Evolutionary conservation across 2,797 vertebrate genomes (phyloP).

Genomic region (Merluccius polli): DNA sequence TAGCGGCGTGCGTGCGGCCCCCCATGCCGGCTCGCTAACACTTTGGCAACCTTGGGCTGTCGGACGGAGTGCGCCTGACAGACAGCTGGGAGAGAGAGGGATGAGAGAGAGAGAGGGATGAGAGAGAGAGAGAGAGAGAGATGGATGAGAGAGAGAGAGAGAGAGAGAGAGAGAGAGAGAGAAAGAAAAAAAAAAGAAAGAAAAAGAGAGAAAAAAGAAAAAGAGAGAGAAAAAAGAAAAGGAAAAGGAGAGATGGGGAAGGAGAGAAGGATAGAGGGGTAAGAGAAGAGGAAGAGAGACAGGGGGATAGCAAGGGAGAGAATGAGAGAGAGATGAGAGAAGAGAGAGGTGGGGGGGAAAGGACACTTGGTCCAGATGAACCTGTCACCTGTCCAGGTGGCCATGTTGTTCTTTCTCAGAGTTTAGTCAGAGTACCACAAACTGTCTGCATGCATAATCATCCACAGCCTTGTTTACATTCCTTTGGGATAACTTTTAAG

Average conservation of each 20-base stretch:
- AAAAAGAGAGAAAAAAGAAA: not conserved
- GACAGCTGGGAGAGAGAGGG: constrained; percentile 42
- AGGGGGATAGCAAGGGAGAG: not conserved
- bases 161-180: no score
- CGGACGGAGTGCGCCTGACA: constrained; percentile 39
- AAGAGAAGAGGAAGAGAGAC: not conserved
- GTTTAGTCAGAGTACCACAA: not conserved
- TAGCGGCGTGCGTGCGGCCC: constrained; percentile 45
- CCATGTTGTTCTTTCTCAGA: not conserved
- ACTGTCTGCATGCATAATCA: not conserved
- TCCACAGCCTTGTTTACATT: not conserved
- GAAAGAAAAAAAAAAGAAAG: not conserved
- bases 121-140: not conserved
- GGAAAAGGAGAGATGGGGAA: not conserved
- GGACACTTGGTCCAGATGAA: constrained; percentile 3
- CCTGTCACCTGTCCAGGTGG: not conserved
- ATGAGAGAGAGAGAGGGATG: constrained; percentile 9
- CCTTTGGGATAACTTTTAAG: not conserved
- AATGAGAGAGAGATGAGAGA: constrained; percentile 24
- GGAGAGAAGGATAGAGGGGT: not conserved
- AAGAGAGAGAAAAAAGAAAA: no score
- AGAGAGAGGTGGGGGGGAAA: not conserved
- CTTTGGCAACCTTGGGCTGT: constrained; percentile 67
- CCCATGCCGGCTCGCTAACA: constrained; percentile 58
- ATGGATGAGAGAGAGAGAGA: not conserved